phyloP scores from a whole-genome alignment of 2,888 invertebrate genomes.

The Catonia carolina region DNA sequence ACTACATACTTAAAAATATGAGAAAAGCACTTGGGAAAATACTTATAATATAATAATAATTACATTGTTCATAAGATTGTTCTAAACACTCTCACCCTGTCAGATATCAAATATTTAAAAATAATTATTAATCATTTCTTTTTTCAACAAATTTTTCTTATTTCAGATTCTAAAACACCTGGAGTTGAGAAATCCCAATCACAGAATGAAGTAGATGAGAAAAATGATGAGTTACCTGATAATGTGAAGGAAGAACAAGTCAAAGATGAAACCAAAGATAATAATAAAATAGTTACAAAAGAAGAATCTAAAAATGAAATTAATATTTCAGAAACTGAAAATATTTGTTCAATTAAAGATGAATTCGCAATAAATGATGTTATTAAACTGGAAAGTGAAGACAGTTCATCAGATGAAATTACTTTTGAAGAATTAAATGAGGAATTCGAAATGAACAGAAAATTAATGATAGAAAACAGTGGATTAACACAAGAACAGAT shows the following conservation, averaged over 20 bases:
- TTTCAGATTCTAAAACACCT: not conserved
- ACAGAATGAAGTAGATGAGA: not conserved
- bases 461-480: constrained; percentile 17
- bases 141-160: constrained; percentile 1
- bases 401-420: constrained; percentile 44
- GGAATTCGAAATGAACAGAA: constrained; percentile 39
- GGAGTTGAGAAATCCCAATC: too few relatives aligned
- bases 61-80: too few relatives aligned
- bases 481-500: constrained; percentile 67
- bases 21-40: too few relatives aligned
- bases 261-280: constrained; percentile 24
- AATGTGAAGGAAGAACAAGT: constrained; percentile 8
- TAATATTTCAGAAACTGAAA: constrained; percentile 11
- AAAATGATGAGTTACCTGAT: not conserved
- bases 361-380: constrained; percentile 17
- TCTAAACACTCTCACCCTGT: too few relatives aligned
- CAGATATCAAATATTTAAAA: too few relatives aligned
- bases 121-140: not conserved
- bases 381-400: constrained; percentile 14
- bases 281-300: constrained; percentile 19
- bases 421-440: constrained; percentile 45
- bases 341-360: constrained; percentile 18
- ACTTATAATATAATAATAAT: too few relatives aligned
- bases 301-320: constrained; percentile 13
- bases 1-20: too few relatives aligned